Evolutionary conservation across 2,797 vertebrate species (phyloP), one percentile per base, ranked within the genome.

Genomic region (Valencia hispanica): DNA sequence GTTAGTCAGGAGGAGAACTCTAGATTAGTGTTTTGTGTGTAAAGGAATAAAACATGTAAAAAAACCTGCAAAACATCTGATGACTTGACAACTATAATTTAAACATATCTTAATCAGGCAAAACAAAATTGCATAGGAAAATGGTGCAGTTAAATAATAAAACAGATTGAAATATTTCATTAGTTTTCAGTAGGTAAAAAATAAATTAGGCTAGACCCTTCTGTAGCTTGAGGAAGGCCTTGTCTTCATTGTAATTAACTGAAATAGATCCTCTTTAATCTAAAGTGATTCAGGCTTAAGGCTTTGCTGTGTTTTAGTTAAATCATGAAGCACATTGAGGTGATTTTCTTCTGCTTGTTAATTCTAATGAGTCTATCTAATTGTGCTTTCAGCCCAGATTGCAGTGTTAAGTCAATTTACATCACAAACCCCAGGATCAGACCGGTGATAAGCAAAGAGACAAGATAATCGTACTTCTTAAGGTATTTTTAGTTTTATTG

Each of bases 341-440:
- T 1, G 45, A 70, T 81, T 72, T 51, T 50, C 9, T 43, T 9
- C 0, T 70, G 63, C 55, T 79, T 66, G 61, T 55, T 76, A 55
- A 72, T 17, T 70, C 34, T 45, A 79, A 76, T 76, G 12, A 41
- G 66, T 78, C 41, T 30, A 17, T 74, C 50, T 59, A 55, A 59
- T 70, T 55, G 61, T 43, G 51, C 70, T 55, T 88, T 79, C 81
- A 72, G 83, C 87, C 76, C 77, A 80, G 83, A 73, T 72, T 80
- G 47, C 77, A 86, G 84, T 78, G 82, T 25, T 36, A 47, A 66
- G 53, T 12, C 43, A 59, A 8, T 36, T 43, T 2, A 5, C 22
- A 68, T 17, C 65, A 41, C 36, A 66, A 2, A 34, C 30, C 53
- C 17, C n/a, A 68, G 69, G 50, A 25, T 30, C 69, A 48, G 30